Evolutionary conservation across 1,140 invertebrate species (phyloP), one percentile per base, ranked within the genome.

Genomic region (Drosophila novamexicana): DNA sequence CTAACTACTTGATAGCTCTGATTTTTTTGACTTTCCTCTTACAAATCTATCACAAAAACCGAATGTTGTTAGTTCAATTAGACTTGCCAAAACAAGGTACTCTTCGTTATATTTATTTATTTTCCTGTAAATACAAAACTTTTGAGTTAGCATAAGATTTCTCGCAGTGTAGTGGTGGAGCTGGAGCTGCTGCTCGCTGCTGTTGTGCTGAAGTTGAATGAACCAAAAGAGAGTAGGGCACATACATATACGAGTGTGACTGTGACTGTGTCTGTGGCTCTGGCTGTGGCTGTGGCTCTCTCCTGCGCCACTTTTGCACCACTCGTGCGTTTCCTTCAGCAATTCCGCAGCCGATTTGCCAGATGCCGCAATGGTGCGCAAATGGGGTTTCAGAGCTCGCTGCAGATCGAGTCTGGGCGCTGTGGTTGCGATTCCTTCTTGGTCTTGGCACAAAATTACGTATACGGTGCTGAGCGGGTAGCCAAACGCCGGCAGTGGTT

Each of bases 241-340:
- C 39, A 56, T 10, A 45, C 7, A 75, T 64, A 45, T 36, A 7
- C 22, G 44, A 12, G 9, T 29, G 18, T 3, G 4, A 18, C 10
- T 10, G 2, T n/a, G 7, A 16, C 7, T 39, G 6, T 39, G 10
- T 12, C 7, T 54, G 16, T 54, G 36, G 16, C 8, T 54, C 8
- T 22, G 34, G 39, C 29, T 67, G 57, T 10, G 34, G 44, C 29
- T 67, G 52, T 10, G 47, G 65, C 72, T 73, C 79, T 88, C 78
- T 77, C 70, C 82, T 89, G 69, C 67, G 63, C 70, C 64, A 68
- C 56, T 63, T 68, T 73, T 73, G 64, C 40, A 34, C 10, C 84
- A 89, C 83, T 86, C 83, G 83, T 86, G 83, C 84, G 84, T 86
- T 88, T 86, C 83, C 83, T 86, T 86, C 76, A 88, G 83, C 83